phyloP scores from a whole-genome alignment of 2,888 invertebrate genomes.

The Danaus chrysippus region DNA sequence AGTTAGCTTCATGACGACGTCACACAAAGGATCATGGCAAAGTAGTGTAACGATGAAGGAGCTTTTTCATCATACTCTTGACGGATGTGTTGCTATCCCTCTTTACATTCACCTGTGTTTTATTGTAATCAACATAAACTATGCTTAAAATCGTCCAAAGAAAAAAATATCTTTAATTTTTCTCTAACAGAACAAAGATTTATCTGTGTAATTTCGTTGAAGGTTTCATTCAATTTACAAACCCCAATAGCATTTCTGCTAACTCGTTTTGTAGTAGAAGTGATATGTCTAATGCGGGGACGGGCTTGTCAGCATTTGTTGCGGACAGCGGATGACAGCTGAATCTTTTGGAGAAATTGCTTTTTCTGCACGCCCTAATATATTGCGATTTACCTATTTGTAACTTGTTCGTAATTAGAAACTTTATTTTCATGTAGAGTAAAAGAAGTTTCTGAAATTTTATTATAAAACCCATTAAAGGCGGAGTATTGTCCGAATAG shows the following conservation, averaged over 20 bases:
- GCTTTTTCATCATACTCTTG: constrained; percentile 16
- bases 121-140: too few relatives aligned
- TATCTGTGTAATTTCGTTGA: constrained; percentile 21
- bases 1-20: constrained; percentile 32
- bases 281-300: constrained; percentile 49
- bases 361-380: constrained; percentile 37
- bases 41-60: constrained; percentile 19
- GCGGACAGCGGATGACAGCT: constrained; percentile 35
- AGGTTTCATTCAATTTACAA: constrained; percentile 28
- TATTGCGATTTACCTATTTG: constrained; percentile 22
- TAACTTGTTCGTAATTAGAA: background rate
- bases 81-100: constrained; percentile 6
- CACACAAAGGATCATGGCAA: constrained; percentile 20
- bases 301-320: constrained; percentile 44
- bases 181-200: constrained; percentile 5
- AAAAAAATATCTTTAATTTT: background rate
- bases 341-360: constrained; percentile 61
- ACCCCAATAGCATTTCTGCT: constrained; percentile 28
- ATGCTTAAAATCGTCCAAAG: background rate
- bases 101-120: constrained; percentile 1
- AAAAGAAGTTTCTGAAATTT: too few relatives aligned
- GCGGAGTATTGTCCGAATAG: background rate
- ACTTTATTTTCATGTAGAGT: background rate
- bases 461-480: too few relatives aligned
- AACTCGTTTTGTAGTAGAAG: constrained; percentile 40